These are phyloP conservation scores for Melipona quadrifasciata DNA, from an alignment of 1,140 invertebrate genomes.

Conservation along the genomic window DNA sequence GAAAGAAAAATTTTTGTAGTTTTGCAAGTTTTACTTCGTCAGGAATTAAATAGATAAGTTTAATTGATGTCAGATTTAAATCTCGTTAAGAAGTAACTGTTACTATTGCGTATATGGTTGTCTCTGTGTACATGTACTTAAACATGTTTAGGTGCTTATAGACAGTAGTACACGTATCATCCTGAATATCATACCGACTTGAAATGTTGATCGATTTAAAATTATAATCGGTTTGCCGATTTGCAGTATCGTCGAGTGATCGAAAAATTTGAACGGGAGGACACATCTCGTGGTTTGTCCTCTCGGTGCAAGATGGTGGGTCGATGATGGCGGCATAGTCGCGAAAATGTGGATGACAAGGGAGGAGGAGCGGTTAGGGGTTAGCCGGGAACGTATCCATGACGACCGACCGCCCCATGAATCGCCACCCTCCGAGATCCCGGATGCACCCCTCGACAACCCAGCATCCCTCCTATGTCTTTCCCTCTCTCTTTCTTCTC, in stretches of 20 bases:
- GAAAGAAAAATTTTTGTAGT: too few relatives aligned
- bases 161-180: not conserved
- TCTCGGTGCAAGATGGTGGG: slow-evolving; percentile 79
- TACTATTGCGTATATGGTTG: too few relatives aligned
- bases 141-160: too few relatives aligned
- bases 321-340: slow-evolving; percentile 80
- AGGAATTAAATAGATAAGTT: too few relatives aligned
- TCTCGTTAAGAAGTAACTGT: too few relatives aligned
- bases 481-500: slow-evolving; percentile 9
- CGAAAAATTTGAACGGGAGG: slow-evolving; percentile 19
- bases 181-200: not conserved
- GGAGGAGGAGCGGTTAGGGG: slow-evolving; percentile 74
- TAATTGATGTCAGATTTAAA: too few relatives aligned
- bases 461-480: slow-evolving; percentile 62
- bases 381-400: slow-evolving; percentile 79
- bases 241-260: slow-evolving; percentile 6
- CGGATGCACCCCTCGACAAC: slow-evolving; percentile 73
- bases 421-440: slow-evolving; percentile 75
- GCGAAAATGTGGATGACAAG: slow-evolving; percentile 69
- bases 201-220: not conserved
- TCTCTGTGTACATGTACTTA: too few relatives aligned
- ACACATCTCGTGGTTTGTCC: slow-evolving; percentile 38
- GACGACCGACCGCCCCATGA: slow-evolving; percentile 81
- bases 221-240: not conserved
- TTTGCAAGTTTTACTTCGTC: too few relatives aligned